These are phyloP conservation scores for Trichosurus vulpecula DNA, from an alignment of 2,797 vertebrate genomes.

Conservation along the genomic window DNA sequence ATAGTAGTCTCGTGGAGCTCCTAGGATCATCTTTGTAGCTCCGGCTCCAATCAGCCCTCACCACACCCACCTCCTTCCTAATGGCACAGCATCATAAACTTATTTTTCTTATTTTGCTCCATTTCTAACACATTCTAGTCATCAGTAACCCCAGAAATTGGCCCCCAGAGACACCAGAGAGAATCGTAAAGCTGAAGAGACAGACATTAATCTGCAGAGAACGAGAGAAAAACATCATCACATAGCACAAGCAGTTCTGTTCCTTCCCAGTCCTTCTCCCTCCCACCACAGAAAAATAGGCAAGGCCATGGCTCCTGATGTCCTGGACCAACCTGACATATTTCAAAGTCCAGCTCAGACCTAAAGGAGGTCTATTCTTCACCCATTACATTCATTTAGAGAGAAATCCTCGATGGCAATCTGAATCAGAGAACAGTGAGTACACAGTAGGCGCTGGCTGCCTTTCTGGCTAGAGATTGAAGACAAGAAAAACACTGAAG, in stretches of 20 bases:
- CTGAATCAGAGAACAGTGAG: not conserved
- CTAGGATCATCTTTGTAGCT: not conserved
- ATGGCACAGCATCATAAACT: conserved; percentile 78
- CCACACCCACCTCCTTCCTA: not conserved
- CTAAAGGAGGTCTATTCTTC: not conserved
- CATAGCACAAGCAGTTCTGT: not conserved
- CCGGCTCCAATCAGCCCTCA: not conserved
- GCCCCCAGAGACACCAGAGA: conserved; percentile 62
- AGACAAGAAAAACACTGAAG: not conserved
- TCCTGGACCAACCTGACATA: not conserved
- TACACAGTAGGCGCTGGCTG: not conserved
- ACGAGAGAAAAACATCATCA: not conserved
- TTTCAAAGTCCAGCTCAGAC: not conserved
- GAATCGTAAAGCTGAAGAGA: conserved; percentile 73
- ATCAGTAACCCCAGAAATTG: conserved; percentile 65
- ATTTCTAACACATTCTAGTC: conserved; percentile 51
- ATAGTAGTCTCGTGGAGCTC: not conserved
- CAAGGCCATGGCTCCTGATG: not conserved
- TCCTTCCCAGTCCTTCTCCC: not conserved
- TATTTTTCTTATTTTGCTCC: conserved; percentile 68
- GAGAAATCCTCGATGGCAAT: not conserved
- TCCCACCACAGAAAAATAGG: not conserved
- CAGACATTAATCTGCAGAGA: conserved; percentile 53
- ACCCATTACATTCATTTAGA: not conserved
- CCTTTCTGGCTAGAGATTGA: not conserved